These are phyloP conservation scores for Ptychochromis oligacanthus DNA, from an alignment of 2,113 vertebrate species.

Conservation along the genomic window DNA sequence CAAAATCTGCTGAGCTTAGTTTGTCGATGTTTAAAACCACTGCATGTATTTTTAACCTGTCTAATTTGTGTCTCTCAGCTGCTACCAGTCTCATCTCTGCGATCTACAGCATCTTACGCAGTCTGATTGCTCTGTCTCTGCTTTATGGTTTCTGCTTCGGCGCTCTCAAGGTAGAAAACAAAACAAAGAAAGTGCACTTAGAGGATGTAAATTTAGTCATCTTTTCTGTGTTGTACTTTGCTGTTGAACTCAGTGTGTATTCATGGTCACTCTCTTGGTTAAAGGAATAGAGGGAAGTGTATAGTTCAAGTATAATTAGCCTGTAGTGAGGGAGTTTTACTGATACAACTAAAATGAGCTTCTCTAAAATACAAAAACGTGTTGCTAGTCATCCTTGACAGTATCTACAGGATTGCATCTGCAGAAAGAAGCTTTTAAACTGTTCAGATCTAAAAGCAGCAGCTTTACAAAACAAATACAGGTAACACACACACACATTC, in stretches of 20 bases:
- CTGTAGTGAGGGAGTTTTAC: background rate
- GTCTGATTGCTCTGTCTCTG: constrained; percentile 80
- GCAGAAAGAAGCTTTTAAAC: background rate
- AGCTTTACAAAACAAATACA: background rate
- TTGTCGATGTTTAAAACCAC: background rate
- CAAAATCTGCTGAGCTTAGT: background rate
- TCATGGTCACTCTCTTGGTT: background rate
- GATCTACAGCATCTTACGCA: constrained; percentile 88
- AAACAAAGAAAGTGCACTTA: background rate
- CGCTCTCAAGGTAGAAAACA: constrained; percentile 87
- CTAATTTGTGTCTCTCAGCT: constrained; percentile 78
- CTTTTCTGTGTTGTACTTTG: too few relatives aligned
- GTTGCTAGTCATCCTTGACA: background rate
- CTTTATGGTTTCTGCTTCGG: constrained; percentile 92
- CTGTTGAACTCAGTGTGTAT: background rate
- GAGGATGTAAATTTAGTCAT: background rate
- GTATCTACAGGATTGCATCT: background rate
- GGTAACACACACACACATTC: background rate
- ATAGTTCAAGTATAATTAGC: constrained; percentile 30
- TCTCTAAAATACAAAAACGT: background rate
- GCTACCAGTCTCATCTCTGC: constrained; percentile 89
- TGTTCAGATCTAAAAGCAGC: background rate
- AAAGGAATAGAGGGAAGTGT: background rate
- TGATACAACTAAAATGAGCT: background rate
- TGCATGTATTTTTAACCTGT: background rate